Base-by-base conservation (phyloP, 2,113 vertebrate species). In the Dendropsophus ebraccatus region DNA sequence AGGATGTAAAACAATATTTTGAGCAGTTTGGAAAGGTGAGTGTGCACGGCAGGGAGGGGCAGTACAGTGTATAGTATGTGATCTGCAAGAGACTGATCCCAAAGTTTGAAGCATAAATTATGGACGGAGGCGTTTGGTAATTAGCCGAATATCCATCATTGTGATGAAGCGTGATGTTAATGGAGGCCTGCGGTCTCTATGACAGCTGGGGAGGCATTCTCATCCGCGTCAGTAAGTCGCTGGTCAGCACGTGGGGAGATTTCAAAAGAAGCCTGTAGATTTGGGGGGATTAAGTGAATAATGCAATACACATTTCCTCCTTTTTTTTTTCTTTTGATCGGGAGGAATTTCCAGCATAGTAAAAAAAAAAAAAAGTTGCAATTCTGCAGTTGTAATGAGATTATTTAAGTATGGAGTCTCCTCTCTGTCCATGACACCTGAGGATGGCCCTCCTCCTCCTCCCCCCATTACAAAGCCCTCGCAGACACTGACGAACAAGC, bases 21-120 rank as follows among this genome's bases (percentile, higher is more conserved):
- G 98, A 99, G 91, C 98, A 99, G 92, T 99, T 99, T 30, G 98
- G 98, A 88, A 99, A 99, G 97, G 98, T 99, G 92, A 94, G 96
- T 73, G 23, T 45, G 37, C 23, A 9, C 52, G 45, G 30, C 45
- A 45, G 23, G 32, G 35, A 41, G 76, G 32, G 76, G 76, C 54
- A 11, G 25, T 23, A 7, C 14, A 17, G n/a, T 49, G 49, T 25
- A n/a, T n/a, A n/a, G n/a, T 49, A 69, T 37, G 16, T 70, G 32
- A 16, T 75, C 45, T 75, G 1, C 17, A 11, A 23, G 58, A 14
- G 13, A 28, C 28, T 4, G 62, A 41, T 70, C 17, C 4, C 32
- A 69, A 69, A 76, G 25, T 50, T 75, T 52, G 23, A 32, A 49
- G n/a, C 28, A 23, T 17, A 50, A 32, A 19, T 52, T 77, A 77